Evolutionary conservation across 2,888 invertebrate species (phyloP).

Genomic region (Conchocele bisecta): DNA sequence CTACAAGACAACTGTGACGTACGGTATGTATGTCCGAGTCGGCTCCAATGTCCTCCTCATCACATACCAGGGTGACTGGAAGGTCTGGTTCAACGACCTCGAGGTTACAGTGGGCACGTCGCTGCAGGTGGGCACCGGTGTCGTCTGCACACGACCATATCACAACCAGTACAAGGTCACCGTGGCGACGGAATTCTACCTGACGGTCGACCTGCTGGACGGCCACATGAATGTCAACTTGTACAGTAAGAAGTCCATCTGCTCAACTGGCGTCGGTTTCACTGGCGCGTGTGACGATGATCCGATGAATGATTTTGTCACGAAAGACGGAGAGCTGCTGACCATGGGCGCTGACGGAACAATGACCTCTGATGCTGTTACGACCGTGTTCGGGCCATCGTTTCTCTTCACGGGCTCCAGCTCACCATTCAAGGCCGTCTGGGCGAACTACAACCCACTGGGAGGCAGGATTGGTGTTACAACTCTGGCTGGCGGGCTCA

Average conservation of each 20-base stretch:
- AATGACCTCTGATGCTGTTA: constrained; percentile 50
- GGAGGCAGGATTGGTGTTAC: too few relatives aligned
- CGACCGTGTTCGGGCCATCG: constrained; percentile 58
- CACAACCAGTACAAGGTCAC: constrained; percentile 52
- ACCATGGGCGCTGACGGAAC: constrained; percentile 6
- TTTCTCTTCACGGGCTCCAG: too few relatives aligned
- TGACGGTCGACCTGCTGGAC: constrained; percentile 52
- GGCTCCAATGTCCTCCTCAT: constrained; percentile 35
- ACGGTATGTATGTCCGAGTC: too few relatives aligned
- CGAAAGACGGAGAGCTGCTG: constrained; percentile 41
- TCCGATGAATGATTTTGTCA: constrained; percentile 55
- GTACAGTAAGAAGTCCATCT: constrained; percentile 30
- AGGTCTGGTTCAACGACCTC: constrained; percentile 52
- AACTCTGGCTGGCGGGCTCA: constrained; percentile 35
- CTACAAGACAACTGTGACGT: too few relatives aligned
- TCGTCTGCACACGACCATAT: constrained; percentile 24
- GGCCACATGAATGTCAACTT: constrained; percentile 46
- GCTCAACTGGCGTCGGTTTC: constrained; percentile 52
- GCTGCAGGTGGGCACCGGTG: constrained; percentile 26
- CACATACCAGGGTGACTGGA: too few relatives aligned
- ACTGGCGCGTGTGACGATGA: constrained; percentile 60
- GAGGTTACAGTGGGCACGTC: constrained; percentile 33
- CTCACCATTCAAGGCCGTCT: too few relatives aligned
- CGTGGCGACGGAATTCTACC: constrained; percentile 28
- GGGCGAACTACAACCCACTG: too few relatives aligned